phyloP scores from a whole-genome alignment of 2,113 vertebrate species.

The Tyto alba region DNA sequence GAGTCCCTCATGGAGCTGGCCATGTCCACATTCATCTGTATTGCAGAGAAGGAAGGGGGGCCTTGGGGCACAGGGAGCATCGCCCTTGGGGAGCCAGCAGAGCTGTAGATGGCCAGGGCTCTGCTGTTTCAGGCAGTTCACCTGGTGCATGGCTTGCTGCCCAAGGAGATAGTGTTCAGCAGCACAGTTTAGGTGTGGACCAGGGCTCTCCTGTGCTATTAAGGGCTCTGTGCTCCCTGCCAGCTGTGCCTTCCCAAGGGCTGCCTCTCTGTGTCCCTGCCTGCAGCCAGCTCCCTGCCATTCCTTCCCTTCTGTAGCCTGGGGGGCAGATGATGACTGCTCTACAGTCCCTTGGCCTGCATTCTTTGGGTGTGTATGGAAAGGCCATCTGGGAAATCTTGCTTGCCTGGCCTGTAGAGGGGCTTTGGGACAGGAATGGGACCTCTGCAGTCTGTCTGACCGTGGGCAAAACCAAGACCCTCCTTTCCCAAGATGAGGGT shows the following conservation, averaged over 20 bases:
- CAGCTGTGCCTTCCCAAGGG: neutral
- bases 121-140: rapidly evolving
- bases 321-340: neutral
- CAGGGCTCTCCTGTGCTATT: neutral
- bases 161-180: rapidly evolving
- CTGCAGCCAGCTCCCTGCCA: neutral
- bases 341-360: neutral
- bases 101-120: neutral
- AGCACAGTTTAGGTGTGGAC: neutral
- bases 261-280: neutral
- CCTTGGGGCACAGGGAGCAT: neutral
- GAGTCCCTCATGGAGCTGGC: neutral
- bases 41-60: neutral
- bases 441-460: neutral
- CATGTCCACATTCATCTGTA: rapidly evolving
- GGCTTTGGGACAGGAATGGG: neutral
- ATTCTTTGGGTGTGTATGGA: neutral
- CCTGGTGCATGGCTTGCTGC: neutral
- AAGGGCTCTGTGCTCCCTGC: neutral
- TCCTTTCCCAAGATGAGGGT: rapidly evolving
- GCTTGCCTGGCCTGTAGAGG: neutral
- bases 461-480: neutral
- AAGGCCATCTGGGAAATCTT: neutral
- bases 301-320: neutral
- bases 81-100: rapidly evolving